Conservation (phyloP, 2,113 vertebrate species). For the Micromys minutus region DNA sequence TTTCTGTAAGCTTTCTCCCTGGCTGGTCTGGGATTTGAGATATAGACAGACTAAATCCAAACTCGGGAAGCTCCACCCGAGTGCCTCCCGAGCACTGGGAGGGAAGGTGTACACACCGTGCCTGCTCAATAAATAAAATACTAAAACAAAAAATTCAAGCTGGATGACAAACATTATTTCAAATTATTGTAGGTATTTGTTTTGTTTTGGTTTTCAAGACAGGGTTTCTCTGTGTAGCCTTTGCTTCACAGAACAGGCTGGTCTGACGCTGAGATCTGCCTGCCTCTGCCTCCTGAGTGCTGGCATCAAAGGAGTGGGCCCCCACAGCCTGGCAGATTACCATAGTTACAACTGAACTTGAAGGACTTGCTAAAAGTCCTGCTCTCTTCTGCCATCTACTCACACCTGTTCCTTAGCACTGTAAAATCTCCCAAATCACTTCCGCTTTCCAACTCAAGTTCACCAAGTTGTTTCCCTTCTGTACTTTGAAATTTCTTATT, state of each 20-base stretch:
- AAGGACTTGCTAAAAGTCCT: background rate
- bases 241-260: background rate
- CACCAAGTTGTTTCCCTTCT: background rate
- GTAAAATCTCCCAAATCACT: background rate
- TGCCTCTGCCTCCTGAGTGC: background rate
- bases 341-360: background rate
- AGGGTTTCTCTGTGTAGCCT: background rate
- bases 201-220: background rate
- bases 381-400: background rate
- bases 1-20: background rate
- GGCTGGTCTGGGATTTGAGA: background rate
- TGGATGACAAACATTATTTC: too few relatives aligned
- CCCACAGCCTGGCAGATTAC: background rate
- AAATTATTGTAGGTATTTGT: background rate
- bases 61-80: background rate
- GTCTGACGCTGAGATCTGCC: background rate
- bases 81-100: background rate
- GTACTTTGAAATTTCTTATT: too few relatives aligned
- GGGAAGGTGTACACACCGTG: background rate
- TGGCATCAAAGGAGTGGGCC: background rate
- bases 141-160: background rate
- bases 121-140: background rate
- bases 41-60: background rate
- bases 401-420: background rate
- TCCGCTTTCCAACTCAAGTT: background rate